These are phyloP conservation scores for Anhinga anhinga DNA, from an alignment of 2,113 vertebrate genomes.

Conservation along the genomic window DNA sequence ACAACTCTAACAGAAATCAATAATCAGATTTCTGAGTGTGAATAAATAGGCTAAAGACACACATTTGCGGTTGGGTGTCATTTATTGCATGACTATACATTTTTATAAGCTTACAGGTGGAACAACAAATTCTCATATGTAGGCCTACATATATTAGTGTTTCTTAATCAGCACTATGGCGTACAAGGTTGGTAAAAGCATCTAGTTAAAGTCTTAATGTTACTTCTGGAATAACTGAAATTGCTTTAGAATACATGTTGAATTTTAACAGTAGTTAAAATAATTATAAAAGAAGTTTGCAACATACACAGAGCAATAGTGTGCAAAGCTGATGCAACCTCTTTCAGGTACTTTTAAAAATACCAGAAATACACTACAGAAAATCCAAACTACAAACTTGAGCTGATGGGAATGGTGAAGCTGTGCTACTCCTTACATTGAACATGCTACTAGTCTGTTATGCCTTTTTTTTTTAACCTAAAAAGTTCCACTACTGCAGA, in stretches of 20 bases:
- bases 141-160: background rate
- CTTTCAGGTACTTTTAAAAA: background rate
- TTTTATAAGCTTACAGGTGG: background rate
- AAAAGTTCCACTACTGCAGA: background rate
- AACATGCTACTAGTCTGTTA: background rate
- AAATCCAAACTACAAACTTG: background rate
- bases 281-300: background rate
- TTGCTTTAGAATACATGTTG: background rate
- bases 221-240: background rate
- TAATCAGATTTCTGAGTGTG: background rate
- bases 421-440: background rate
- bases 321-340: background rate
- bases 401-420: background rate
- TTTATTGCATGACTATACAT: background rate
- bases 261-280: background rate
- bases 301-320: background rate
- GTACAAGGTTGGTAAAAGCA: background rate
- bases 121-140: background rate
- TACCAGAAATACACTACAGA: background rate
- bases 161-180: background rate
- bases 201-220: background rate
- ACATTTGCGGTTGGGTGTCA: background rate
- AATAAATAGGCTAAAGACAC: background rate
- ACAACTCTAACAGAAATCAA: background rate
- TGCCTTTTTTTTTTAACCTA: background rate